Evolutionary conservation across 1,140 invertebrate species (phyloP), one percentile per base, ranked within the genome.

Genomic region (Zophobas morio): DNA sequence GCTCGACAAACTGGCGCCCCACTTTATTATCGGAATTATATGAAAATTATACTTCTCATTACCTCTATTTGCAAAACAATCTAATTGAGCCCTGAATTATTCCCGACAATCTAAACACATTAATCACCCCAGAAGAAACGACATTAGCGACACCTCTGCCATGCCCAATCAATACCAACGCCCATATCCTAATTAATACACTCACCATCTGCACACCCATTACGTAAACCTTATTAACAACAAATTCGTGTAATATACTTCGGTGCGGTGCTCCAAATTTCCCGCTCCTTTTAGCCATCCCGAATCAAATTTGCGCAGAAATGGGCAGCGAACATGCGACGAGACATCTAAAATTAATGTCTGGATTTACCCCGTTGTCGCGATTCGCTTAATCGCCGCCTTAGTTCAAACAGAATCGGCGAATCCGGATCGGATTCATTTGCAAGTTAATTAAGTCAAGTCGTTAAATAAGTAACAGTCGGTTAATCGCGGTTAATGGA

Each of bases 11-110:
- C 71, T 56, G 71, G 71, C 71, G 71, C 71, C 71, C 47, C 46
- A 53, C 47, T 42, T 73, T 73, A 66, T 66, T 73, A 73, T 73
- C 71, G 71, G 71, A 73, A 73, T 73, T 73, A 73, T 73, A 73
- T 73, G 71, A 73, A 73, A 73, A 73, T 73, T 73, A 73, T 73
- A 73, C 71, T 73, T 73, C 54, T 73, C 71, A 73, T 73, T 73
- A 73, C 49, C n/a, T 73, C 54, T 73, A 73, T 73, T 73, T 73
- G 49, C 71, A 73, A 54, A 73, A 73, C 54, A 73, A 73, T 73
- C 71, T 73, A 73, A 73, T 66, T 66, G 60, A 40, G 60, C 20
- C 60, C 20, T 66, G 39, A 66, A 66, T 66, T 66, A 66, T 66
- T 20, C 60, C 60, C 20, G 60, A 2, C 60, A 66, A 66, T 66